These are phyloP conservation scores for Nothura maculosa DNA, from an alignment of 2,797 vertebrate genomes.

Conservation along the genomic window DNA sequence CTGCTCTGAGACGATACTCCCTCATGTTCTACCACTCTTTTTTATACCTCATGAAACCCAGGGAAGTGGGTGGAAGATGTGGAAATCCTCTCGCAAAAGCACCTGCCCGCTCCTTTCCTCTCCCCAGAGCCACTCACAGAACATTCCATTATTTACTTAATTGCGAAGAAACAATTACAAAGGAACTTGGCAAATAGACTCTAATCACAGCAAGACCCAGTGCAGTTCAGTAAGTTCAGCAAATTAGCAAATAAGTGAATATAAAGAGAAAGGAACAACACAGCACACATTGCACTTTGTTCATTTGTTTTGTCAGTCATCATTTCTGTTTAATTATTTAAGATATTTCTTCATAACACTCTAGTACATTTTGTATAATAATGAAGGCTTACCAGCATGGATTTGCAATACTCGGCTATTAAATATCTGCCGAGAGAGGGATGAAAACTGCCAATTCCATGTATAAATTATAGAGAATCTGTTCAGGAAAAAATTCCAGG, in stretches of 20 bases:
- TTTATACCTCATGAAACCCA: not conserved
- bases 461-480: not conserved
- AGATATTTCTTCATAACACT: conserved; percentile 49
- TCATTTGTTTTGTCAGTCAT: conserved; percentile 46
- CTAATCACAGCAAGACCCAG: conserved; percentile 55
- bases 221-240: conserved; percentile 56
- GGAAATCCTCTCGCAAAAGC: conserved; percentile 69
- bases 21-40: not conserved
- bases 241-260: conserved; percentile 66
- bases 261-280: conserved; percentile 51
- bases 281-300: conserved; percentile 45
- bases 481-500: conserved; percentile 17
- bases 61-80: conserved; percentile 64
- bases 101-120: conserved; percentile 48
- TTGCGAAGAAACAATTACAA: conserved; percentile 72
- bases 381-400: conserved; percentile 32
- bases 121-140: conserved; percentile 35
- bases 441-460: conserved; percentile 4
- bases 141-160: conserved; percentile 72
- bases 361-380: conserved; percentile 26
- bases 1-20: not conserved
- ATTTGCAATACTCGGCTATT: not conserved
- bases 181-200: conserved; percentile 60
- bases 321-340: conserved; percentile 67
- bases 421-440: not conserved